Percentiles rank a stretch among this genome's conserved stretches.
Evolutionary conservation across 2,113 vertebrate genomes (phyloP).

Genomic region (Martes martes): DNA sequence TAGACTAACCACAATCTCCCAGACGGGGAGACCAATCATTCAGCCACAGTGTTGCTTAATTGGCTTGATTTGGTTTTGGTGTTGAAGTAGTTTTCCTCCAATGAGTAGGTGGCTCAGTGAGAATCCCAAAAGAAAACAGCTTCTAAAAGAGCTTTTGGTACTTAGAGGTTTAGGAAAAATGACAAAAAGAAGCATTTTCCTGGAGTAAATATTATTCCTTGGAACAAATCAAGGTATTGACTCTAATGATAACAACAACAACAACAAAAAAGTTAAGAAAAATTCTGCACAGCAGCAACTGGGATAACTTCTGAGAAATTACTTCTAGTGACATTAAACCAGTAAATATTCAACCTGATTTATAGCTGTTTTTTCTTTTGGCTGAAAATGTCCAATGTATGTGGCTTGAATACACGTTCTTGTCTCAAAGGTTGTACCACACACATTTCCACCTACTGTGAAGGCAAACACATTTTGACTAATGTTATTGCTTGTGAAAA

Average conservation of each 20-base stretch:
- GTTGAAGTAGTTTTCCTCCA: slow-evolving; percentile 58
- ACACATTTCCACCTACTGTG: slow-evolving; percentile 71
- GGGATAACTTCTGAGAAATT: slow-evolving; percentile 69
- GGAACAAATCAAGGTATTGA: slow-evolving; percentile 61
- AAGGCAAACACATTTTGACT: slow-evolving; percentile 60
- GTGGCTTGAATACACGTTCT: slow-evolving; percentile 72
- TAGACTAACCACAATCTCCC: neutral
- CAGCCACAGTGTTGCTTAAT: slow-evolving; percentile 38
- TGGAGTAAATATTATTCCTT: slow-evolving; percentile 66
- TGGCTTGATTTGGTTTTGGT: slow-evolving; percentile 61
- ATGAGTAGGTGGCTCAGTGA: slow-evolving; percentile 36
- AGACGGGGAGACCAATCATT: neutral
- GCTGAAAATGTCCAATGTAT: slow-evolving; percentile 64
- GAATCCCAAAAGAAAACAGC: slow-evolving; percentile 59
- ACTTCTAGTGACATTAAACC: slow-evolving; percentile 66
- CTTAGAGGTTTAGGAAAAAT: slow-evolving; percentile 54
- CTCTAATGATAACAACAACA: slow-evolving; percentile 19
- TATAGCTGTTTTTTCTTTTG: slow-evolving; percentile 73
- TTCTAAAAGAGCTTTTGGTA: slow-evolving; percentile 69
- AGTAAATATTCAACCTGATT: slow-evolving; percentile 70
- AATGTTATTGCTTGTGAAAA: slow-evolving; percentile 67
- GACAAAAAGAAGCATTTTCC: slow-evolving; percentile 53
- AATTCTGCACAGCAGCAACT: slow-evolving; percentile 48
- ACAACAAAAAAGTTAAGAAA: slow-evolving; percentile 54
- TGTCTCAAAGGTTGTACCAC: slow-evolving; percentile 64